Evolutionary conservation across 2,113 vertebrate species (phyloP).

Genomic region (Aptenodytes forsteri): DNA sequence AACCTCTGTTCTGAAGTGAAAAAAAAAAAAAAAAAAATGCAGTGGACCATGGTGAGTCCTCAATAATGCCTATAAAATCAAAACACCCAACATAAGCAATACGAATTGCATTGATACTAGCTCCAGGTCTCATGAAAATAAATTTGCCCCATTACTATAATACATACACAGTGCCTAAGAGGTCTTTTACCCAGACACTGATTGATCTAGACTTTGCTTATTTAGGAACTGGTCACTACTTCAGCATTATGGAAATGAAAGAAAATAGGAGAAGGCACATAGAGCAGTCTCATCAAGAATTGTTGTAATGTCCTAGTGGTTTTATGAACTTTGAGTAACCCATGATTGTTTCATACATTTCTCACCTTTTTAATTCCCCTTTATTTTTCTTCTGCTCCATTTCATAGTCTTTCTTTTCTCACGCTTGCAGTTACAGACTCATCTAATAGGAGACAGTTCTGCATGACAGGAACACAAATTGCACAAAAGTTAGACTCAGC

Average conservation of each 20-base stretch:
- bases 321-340: not conserved
- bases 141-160: not conserved
- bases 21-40: not conserved
- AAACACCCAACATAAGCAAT: not conserved
- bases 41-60: rapidly evolving
- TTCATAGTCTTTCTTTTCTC: not conserved
- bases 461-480: not conserved
- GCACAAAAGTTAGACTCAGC: not conserved
- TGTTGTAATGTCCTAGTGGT: not conserved
- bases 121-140: not conserved
- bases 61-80: not conserved
- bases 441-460: not conserved
- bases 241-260: not conserved
- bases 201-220: not conserved
- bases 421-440: not conserved
- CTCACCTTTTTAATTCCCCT: not conserved
- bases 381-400: not conserved
- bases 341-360: not conserved
- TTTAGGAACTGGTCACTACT: not conserved
- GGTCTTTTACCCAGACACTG: not conserved
- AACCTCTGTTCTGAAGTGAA: not conserved
- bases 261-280: not conserved
- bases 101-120: not conserved
- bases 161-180: not conserved
- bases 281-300: not conserved